Evolutionary conservation across 1,140 invertebrate genomes (phyloP).

Genomic region (Drosophila bocki): DNA sequence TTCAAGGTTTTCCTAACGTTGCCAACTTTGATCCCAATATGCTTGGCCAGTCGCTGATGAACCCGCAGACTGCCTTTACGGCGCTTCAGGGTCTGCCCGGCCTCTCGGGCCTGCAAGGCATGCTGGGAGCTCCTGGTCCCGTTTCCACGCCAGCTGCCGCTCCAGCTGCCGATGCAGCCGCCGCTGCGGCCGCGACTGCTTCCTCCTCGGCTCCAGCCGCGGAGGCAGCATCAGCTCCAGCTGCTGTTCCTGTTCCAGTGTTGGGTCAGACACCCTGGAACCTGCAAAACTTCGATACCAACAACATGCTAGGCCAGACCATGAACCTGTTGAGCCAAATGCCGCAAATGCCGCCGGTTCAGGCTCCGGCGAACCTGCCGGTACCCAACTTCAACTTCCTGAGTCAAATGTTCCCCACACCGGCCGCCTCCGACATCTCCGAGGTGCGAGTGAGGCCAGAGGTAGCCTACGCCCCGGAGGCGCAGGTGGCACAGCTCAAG

Average conservation of each 20-base stretch:
- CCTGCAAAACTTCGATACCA: constrained; percentile 30
- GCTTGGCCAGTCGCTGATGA: constrained; percentile 3
- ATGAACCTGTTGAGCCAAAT: constrained; percentile 5
- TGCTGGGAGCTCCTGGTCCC: constrained; percentile 21
- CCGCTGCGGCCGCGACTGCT: not conserved
- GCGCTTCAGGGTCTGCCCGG: not conserved
- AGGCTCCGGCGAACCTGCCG: not conserved
- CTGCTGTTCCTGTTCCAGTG: not conserved
- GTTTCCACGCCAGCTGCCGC: constrained; percentile 18
- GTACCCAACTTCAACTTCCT: constrained; percentile 26
- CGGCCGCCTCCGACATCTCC: constrained; percentile 66
- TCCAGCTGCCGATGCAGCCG: constrained; percentile 20
- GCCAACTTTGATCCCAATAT: not conserved
- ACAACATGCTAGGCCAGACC: constrained; percentile 36
- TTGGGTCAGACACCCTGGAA: constrained; percentile 14
- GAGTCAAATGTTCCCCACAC: constrained; percentile 23
- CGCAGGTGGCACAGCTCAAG: constrained; percentile 49
- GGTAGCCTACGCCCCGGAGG: constrained; percentile 7
- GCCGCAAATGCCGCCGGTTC: not conserved
- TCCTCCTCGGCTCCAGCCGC: constrained; percentile 2
- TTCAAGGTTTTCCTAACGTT: not conserved
- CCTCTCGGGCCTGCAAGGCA: not conserved
- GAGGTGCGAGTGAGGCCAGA: constrained; percentile 75
- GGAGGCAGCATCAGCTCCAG: constrained; percentile 1
- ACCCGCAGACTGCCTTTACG: not conserved